Percentiles rank a stretch among this genome's conserved stretches.
phyloP scores from a whole-genome alignment of 2,797 vertebrate genomes.

The Enteromius thamalakanensis region DNA sequence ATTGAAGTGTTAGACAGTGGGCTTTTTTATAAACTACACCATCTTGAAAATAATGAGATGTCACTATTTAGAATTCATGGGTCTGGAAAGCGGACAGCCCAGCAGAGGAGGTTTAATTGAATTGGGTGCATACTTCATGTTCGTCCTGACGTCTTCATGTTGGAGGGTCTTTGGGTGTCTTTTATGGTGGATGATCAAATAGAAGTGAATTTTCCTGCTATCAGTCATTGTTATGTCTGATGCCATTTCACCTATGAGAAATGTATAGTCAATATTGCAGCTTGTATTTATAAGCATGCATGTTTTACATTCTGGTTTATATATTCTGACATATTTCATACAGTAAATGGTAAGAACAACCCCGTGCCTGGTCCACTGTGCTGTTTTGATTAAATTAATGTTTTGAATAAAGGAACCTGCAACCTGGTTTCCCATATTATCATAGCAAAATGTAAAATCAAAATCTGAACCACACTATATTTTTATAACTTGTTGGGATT shows the following conservation, averaged over 20 bases:
- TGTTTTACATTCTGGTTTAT: not conserved
- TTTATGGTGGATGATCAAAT: constrained; percentile 52
- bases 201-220: not conserved
- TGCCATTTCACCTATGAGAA: constrained; percentile 55
- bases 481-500: not conserved
- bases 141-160: constrained; percentile 14
- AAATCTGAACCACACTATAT: not conserved
- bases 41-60: constrained; percentile 52
- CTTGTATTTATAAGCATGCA: not conserved
- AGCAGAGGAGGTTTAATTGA: constrained; percentile 34
- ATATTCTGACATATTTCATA: not conserved
- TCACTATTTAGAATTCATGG: constrained; percentile 51
- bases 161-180: constrained; percentile 25
- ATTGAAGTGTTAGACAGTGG: constrained; percentile 45
- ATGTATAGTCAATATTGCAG: constrained; percentile 4
- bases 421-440: not conserved
- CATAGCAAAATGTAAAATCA: not conserved
- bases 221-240: constrained; percentile 41
- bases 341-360: not conserved
- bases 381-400: not conserved
- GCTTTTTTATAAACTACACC: constrained; percentile 37
- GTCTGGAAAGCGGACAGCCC: constrained; percentile 36
- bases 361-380: not conserved
- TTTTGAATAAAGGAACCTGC: not conserved
- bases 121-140: constrained; percentile 43